A percentile compares a stretch with the other conserved stretches of the same genome.
These are phyloP conservation scores for Potorous gilbertii DNA, from an alignment of 2,797 vertebrate species.

Conservation along the genomic window DNA sequence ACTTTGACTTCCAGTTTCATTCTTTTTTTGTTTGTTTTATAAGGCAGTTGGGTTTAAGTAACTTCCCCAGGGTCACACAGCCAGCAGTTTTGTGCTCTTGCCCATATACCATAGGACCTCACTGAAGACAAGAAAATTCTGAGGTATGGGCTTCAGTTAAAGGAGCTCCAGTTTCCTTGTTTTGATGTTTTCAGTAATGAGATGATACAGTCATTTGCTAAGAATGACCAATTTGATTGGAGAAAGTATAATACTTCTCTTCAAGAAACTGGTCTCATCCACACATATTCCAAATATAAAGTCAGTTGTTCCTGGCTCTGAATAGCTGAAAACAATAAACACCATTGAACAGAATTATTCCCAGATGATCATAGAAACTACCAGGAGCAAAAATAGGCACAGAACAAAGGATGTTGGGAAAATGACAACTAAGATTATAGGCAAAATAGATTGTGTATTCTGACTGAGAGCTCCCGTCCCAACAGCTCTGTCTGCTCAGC, in stretches of 20 bases:
- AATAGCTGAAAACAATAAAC: background rate
- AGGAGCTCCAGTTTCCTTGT: background rate
- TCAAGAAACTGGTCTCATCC: background rate
- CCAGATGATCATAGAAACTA: background rate
- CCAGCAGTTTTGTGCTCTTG: background rate
- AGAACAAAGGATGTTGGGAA: conserved; percentile 49
- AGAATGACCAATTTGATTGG: background rate
- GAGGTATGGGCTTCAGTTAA: background rate
- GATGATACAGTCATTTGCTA: background rate
- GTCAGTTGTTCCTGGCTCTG: background rate
- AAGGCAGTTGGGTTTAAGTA: too few relatives aligned
- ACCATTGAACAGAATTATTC: background rate
- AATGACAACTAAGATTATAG: conserved; percentile 45
- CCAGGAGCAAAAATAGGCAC: background rate
- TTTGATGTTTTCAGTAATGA: background rate
- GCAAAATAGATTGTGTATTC: conserved; percentile 31
- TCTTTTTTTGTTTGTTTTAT: background rate
- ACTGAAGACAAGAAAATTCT: background rate
- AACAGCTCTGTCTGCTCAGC: conserved; percentile 66
- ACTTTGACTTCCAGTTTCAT: background rate
- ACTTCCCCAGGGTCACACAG: too few relatives aligned
- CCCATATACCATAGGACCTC: background rate
- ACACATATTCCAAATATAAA: background rate
- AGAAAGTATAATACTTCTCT: background rate
- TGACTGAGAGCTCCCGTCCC: conserved; percentile 51